Base-by-base conservation (phyloP, 2,888 invertebrate species). In the Lampropteryx suffumata region DNA sequence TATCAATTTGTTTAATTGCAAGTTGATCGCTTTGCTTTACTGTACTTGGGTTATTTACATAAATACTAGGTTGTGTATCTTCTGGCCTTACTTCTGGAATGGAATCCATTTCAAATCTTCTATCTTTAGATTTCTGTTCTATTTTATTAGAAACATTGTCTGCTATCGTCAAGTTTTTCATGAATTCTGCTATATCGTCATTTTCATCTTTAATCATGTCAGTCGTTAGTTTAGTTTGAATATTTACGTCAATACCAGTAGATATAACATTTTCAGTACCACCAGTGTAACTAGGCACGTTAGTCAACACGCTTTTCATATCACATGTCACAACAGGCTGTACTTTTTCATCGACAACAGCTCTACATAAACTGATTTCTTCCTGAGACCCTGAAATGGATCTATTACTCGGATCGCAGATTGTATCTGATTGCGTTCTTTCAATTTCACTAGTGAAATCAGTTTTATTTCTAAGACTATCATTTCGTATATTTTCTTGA, bases 231-330 rank as follows among this genome's bases (percentile, higher is more conserved):
- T 28, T 27, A 27, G 27, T 42, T 27, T 33, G 33, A 32, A 32
- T 32, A 41, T 12, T 12, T 24, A 7, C n/a, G 7, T 35, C 11
- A 35, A 14, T 42, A 33, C 42, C 26, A 10, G 9, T 9, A 26
- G 41, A 32, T 41, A 41, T 1, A 24, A 4, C n/a, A 13, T 11
- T 17, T 17, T 17, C 33, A 17, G 21, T 9, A 11, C 29, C 24
- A 10, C 28, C 29, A 40, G 33, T 33, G 33, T 35, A 29, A 47
- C 47, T 41, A 41, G 40, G 13, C 24, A 47, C 27, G 12, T 46
- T 17, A 9, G 27, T 47, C 34, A 13, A 21, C 24, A 12, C 8
- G 21, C 40, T 34, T 35, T 40, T 24, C 14, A 46, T 36, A 39
- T 40, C 33, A 47, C 46, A 34, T 28, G 13, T 40, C 12, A 35